Base-by-base conservation (phyloP, 2,113 vertebrate genomes). In the Melanerpes formicivorus region DNA sequence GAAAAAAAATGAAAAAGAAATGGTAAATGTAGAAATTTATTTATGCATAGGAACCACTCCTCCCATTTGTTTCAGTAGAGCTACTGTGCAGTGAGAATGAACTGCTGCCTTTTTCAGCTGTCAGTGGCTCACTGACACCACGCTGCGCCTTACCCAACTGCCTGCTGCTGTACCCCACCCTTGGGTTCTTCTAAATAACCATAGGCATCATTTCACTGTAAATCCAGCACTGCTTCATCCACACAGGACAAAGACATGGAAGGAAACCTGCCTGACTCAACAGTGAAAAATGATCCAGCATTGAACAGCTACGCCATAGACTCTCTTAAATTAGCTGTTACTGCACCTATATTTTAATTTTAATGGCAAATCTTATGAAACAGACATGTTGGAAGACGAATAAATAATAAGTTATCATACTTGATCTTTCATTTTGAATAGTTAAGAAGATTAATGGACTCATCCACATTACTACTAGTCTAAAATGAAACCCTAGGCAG, bases 401-500 rank as follows among this genome's bases (percentile, higher is more conserved):
- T 97, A 97, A 97, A 95, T 96, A 94, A 93, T 70, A 95, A 86
- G 90, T 93, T 97, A 97, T 92, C 96, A 93, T 96, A 96, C 82
- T 50, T 3, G 1, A 83, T 93, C 96, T 94, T 96, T 97, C 96
- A 96, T 95, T 96, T 97, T 96, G 94, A 96, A 95, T 95, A 95
- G 94, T 96, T 97, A 96, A 93, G 78, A 83, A 97, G 97, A 97
- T 97, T 97, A 97, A 97, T 97, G 82, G 77, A 96, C 94, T 97
- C 5, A 7, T 94, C 95, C 95, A 84, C 70, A 75, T 96, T 96
- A 95, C 84, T 83, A 83, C 90, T 95, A 67, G 79, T 93, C 67
- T 90, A 94, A 95, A 96, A 90, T 0, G 7, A 96, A 96, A 93
- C 84, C 88, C 91, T 84, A 93, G 87, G 88, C 71, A 55, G 54